Evolutionary conservation across 2,113 vertebrate genomes (phyloP).

Genomic region (Pitta sordida): DNA sequence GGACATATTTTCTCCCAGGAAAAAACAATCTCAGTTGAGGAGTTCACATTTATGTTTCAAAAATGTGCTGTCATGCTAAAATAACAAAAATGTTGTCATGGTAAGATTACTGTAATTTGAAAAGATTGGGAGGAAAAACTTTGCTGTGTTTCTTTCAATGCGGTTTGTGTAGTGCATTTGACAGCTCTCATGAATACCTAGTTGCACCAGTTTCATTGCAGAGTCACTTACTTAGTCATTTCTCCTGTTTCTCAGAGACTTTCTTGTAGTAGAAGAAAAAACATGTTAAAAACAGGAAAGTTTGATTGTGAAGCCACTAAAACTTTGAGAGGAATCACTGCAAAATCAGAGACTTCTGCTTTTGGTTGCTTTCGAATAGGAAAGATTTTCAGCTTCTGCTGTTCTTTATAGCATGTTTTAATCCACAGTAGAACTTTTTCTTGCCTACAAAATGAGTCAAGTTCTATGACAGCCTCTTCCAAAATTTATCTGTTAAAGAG

Average conservation of each 20-base stretch:
- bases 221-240: not conserved
- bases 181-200: not conserved
- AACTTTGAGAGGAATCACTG: not conserved
- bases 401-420: not conserved
- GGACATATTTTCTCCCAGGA: not conserved
- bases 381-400: not conserved
- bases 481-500: not conserved
- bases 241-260: not conserved
- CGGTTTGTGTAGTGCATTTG: not conserved
- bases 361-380: not conserved
- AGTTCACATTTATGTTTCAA: not conserved
- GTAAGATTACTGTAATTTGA: not conserved
- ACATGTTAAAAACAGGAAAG: conserved; percentile 1
- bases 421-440: not conserved
- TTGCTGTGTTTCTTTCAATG: not conserved
- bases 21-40: not conserved
- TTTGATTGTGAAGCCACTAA: not conserved
- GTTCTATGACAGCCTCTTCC: not conserved
- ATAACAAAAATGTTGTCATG: not conserved
- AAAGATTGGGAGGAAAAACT: not conserved
- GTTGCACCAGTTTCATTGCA: not conserved
- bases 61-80: not conserved
- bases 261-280: not conserved
- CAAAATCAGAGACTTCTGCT: not conserved
- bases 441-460: not conserved